A percentile compares a stretch with the other conserved stretches of the same genome.
These are phyloP conservation scores for Thymelicus acteon DNA, from an alignment of 2,888 invertebrate species.

Conservation along the genomic window DNA sequence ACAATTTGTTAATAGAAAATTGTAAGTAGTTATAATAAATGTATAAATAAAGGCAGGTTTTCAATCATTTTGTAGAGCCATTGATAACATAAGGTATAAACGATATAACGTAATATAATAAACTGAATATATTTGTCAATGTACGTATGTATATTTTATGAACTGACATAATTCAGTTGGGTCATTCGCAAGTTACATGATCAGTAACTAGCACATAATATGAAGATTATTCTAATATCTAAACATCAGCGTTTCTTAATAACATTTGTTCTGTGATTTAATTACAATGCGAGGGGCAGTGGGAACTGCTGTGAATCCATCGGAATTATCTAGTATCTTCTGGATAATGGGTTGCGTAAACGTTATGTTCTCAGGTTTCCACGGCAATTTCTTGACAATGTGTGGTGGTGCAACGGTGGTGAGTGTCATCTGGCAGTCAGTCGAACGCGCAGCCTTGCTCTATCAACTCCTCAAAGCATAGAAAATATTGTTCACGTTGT, in stretches of 20 bases:
- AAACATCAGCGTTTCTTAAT: slow-evolving; percentile 13
- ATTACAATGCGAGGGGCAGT: slow-evolving; percentile 55
- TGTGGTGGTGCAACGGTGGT: slow-evolving; percentile 77
- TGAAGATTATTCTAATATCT: slow-evolving; percentile 6
- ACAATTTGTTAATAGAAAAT: too few species aligned
- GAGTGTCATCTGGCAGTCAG: slow-evolving; percentile 61
- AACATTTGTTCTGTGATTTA: slow-evolving; percentile 21
- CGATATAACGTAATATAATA: too few species aligned
- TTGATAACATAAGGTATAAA: too few species aligned
- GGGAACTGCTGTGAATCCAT: slow-evolving; percentile 52
- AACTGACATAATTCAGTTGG: too few species aligned
- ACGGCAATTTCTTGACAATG: slow-evolving; percentile 78
- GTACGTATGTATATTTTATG: too few species aligned
- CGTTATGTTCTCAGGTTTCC: slow-evolving; percentile 67
- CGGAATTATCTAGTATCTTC: slow-evolving; percentile 72
- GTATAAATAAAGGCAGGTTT: too few species aligned
- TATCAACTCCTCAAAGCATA: slow-evolving; percentile 62
- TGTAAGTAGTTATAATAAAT: too few species aligned
- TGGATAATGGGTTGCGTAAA: slow-evolving; percentile 79
- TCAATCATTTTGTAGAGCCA: too few species aligned
- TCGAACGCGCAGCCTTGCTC: slow-evolving; percentile 72
- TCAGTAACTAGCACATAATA: too few species aligned
- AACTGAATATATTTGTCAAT: too few species aligned
- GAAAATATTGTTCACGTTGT: slow-evolving; percentile 52
- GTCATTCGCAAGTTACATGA: slow-evolving; percentile 5